Percentiles rank a stretch among this genome's conserved stretches.
These are phyloP conservation scores for Apodemus agrarius DNA, from an alignment of 2,797 vertebrate species.

Conservation along the genomic window DNA sequence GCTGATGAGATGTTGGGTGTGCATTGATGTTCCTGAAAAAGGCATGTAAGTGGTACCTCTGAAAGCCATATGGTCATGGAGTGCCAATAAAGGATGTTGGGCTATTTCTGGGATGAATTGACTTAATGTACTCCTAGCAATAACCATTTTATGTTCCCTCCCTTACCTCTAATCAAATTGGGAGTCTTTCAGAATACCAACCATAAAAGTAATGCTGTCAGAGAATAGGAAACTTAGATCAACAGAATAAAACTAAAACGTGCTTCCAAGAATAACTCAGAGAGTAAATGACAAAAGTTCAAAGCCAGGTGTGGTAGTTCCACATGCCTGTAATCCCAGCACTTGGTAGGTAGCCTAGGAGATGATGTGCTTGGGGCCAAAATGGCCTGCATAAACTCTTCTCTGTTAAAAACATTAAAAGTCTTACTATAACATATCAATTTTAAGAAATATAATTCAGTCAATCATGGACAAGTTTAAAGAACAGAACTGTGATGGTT, in stretches of 20 bases:
- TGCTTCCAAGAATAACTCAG: background rate
- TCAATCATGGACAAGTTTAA: background rate
- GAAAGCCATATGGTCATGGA: background rate
- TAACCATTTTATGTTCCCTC: background rate
- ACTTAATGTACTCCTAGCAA: background rate
- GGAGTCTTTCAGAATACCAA: background rate
- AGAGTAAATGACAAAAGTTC: background rate
- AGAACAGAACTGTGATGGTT: background rate
- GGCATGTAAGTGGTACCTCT: background rate
- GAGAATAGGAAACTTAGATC: background rate
- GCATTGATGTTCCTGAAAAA: background rate
- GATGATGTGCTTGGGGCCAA: background rate
- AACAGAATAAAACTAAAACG: background rate
- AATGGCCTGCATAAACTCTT: background rate
- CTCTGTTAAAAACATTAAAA: background rate
- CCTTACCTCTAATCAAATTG: background rate
- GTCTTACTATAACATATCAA: background rate
- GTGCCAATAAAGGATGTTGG: background rate
- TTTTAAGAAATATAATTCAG: background rate
- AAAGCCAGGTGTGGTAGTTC: background rate
- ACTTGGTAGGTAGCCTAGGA: too few relatives aligned
- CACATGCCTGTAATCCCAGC: too few relatives aligned
- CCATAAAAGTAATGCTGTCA: background rate
- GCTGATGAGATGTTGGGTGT: background rate
- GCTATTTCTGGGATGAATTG: background rate